Conservation (phyloP, 2,888 invertebrate species). For the Nomada hirtipes region DNA sequence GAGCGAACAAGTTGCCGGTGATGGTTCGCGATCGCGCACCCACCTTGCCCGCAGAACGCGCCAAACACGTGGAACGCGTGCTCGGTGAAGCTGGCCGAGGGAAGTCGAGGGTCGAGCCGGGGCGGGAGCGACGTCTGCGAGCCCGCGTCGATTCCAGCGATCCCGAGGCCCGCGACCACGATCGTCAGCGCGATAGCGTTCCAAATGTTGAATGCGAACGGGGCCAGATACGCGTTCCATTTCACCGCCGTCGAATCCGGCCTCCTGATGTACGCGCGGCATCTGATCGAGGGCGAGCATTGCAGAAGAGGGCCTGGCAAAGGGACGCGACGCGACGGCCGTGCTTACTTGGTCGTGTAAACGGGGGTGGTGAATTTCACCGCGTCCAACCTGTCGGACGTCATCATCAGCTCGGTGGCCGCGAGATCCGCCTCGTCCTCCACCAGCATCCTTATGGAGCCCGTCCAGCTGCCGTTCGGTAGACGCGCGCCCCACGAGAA, state of each 20-base stretch:
- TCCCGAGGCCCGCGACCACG: conserved; percentile 69
- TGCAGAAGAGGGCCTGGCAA: too few relatives aligned
- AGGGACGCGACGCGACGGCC: not conserved
- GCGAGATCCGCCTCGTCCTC: conserved; percentile 76
- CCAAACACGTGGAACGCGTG: conserved; percentile 76
- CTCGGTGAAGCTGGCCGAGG: conserved; percentile 66
- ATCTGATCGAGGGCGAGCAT: conserved; percentile 66
- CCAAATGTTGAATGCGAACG: conserved; percentile 80
- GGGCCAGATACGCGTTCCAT: conserved; percentile 79
- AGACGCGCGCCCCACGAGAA: conserved; percentile 73
- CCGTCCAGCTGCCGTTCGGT: conserved; percentile 79
- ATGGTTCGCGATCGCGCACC: not conserved
- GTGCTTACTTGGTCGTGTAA: conserved; percentile 77
- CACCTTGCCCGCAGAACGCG: conserved; percentile 81
- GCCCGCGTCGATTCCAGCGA: conserved; percentile 67
- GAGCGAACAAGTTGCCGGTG: not conserved
- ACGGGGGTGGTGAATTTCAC: conserved; percentile 80
- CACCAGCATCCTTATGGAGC: conserved; percentile 75
- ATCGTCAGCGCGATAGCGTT: conserved; percentile 72
- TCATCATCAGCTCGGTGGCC: conserved; percentile 80
- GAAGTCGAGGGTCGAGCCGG: not conserved
- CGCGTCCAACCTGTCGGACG: conserved; percentile 74
- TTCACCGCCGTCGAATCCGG: conserved; percentile 76
- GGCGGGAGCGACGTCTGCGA: not conserved
- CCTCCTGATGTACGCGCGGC: conserved; percentile 78